phyloP scores from a whole-genome alignment of 2,888 invertebrate species.

The Choristoneura rosaceana region DNA sequence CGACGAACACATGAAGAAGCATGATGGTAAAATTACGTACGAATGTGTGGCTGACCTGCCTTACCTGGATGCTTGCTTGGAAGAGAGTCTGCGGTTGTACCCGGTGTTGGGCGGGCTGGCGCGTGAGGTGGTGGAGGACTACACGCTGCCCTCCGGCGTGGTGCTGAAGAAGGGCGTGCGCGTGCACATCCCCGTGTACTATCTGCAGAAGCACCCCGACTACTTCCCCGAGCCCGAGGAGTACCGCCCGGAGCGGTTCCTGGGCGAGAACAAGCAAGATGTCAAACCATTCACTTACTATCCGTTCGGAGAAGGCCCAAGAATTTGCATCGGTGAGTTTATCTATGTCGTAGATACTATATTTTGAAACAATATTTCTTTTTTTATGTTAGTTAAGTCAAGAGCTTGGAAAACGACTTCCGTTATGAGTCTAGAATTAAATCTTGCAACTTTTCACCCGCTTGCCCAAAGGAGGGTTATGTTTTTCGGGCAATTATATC shows the following conservation, averaged over 20 bases:
- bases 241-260: constrained; percentile 67
- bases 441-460: too few relatives aligned
- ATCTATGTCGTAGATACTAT: too few relatives aligned
- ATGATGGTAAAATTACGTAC: constrained; percentile 52
- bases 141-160: constrained; percentile 62
- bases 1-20: constrained; percentile 55
- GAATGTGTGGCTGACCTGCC: constrained; percentile 61
- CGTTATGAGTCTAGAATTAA: too few relatives aligned
- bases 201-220: constrained; percentile 63
- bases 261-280: constrained; percentile 55
- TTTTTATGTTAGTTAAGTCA: too few relatives aligned
- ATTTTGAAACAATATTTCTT: too few relatives aligned
- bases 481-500: too few relatives aligned
- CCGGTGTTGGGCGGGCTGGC: constrained; percentile 64
- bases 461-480: too few relatives aligned
- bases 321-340: constrained; percentile 70
- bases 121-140: constrained; percentile 65
- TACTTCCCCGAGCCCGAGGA: constrained; percentile 66
- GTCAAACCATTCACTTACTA: constrained; percentile 66
- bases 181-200: constrained; percentile 66
- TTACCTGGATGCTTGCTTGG: constrained; percentile 60
- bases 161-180: constrained; percentile 62
- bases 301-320: constrained; percentile 73
- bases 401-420: too few relatives aligned
- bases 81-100: constrained; percentile 63